Evolutionary conservation across 2,113 vertebrate genomes (phyloP).

Genomic region (Dipodomys ordii): DNA sequence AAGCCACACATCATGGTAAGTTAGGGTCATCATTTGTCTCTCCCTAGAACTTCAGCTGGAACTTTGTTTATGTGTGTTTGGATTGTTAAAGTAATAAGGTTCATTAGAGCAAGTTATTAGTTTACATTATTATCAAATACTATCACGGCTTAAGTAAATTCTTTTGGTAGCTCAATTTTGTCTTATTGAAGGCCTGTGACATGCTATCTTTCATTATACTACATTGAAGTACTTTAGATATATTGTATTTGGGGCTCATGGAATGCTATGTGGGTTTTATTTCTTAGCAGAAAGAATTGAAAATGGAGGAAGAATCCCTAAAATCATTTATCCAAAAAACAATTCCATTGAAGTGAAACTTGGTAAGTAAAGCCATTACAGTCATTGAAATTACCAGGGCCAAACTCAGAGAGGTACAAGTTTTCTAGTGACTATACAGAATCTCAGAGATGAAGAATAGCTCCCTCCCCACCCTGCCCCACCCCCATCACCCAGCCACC

Average conservation of each 20-base stretch:
- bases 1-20: neutral
- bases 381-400: neutral
- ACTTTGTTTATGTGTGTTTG: neutral
- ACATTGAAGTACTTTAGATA: neutral
- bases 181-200: neutral
- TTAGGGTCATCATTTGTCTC: neutral
- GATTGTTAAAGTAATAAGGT: neutral
- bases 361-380: constrained; percentile 87
- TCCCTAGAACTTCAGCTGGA: neutral
- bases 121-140: neutral
- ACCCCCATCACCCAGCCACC: no score
- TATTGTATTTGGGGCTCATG: constrained; percentile 25
- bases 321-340: constrained; percentile 89
- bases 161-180: neutral
- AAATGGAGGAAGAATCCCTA: constrained; percentile 78
- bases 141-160: neutral
- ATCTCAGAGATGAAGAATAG: neutral
- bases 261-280: constrained; percentile 16
- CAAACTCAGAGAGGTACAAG: fast-evolving
- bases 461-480: no score
- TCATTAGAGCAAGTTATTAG: neutral
- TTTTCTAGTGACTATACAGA: neutral
- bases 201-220: neutral
- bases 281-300: constrained; percentile 57
- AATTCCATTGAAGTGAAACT: constrained; percentile 87